Evolutionary conservation across 2,888 invertebrate species (phyloP), one percentile per base, ranked within the genome.

Genomic region (Hirtodrosophila cameraria): DNA sequence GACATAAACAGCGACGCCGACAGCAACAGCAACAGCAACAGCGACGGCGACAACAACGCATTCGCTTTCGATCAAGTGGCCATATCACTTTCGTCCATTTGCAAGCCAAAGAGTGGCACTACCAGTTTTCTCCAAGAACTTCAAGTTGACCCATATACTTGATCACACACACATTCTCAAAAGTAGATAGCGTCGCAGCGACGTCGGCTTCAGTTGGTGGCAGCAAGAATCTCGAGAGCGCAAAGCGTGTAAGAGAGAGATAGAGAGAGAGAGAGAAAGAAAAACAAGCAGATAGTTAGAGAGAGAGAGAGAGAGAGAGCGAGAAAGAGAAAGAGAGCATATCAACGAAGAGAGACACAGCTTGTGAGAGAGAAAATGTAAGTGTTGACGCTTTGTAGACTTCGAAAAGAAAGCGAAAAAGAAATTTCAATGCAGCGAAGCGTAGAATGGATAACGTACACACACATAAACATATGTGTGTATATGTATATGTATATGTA

Each of bases 31-130:
- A 16, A 18, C 23, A 9, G 11, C 15, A 18, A 28, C 36, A 1
- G 13, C 28, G 23, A 15, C 43, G 16, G 11, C 30, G 33, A 27
- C 39, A 46, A 15, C 57, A 42, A 18, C 54, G 62, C 72, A 79
- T 87, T 86, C 86, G 86, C 88, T 86, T 86, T 86, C 86, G 86
- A 86, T 82, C 70, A 80, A 82, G 75, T 75, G 70, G 63, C 69
- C 71, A 86, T 72, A 87, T 88, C 83, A 86, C 86, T 86, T 86
- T 86, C 88, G 67, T 71, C 81, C 60, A 57, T 63, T 61, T 55
- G 43, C 49, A 31, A 43, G 57, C 43, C 49, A 25, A 36, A 71
- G 61, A 80, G 77, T 61, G 67, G 86, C 45, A 71, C 65, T 69
- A 73, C 86, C 86, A 82, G 81, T 80, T 83, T 85, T 85, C 83